phyloP scores from a whole-genome alignment of 2,113 vertebrate genomes.

The Tautogolabrus adspersus region DNA sequence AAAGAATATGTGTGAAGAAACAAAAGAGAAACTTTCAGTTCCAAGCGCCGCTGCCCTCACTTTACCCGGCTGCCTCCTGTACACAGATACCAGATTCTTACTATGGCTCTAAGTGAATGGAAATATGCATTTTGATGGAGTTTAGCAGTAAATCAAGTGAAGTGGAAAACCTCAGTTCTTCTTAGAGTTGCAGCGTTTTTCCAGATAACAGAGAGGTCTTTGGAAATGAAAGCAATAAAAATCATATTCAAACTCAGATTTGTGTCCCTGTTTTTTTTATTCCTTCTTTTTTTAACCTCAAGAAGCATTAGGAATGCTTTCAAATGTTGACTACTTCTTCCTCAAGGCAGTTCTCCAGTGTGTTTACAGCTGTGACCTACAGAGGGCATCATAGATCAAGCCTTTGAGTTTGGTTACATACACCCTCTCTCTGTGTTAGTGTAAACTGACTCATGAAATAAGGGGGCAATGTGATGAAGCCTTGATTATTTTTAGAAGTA shows the following conservation, averaged over 20 bases:
- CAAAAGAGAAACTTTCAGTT: constrained; percentile 74
- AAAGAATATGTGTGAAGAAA: constrained; percentile 66
- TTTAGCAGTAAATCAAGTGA: constrained; percentile 69
- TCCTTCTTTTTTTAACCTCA: background rate
- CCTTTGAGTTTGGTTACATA: constrained; percentile 9
- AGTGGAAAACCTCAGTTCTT: constrained; percentile 63
- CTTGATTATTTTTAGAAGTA: no score
- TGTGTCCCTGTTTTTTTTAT: constrained; percentile 21
- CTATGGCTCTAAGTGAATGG: constrained; percentile 62
- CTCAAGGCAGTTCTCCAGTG: background rate
- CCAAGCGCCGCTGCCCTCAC: constrained; percentile 53
- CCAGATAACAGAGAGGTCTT: constrained; percentile 70
- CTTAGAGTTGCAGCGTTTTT: constrained; percentile 40
- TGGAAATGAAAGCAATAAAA: constrained; percentile 86
- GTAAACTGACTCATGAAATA: no score
- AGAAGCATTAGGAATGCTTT: background rate
- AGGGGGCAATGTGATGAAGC: no score
- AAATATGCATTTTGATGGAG: constrained; percentile 71
- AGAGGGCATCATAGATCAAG: constrained; percentile 71
- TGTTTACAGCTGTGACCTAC: constrained; percentile 54
- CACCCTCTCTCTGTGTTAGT: no score
- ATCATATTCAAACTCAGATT: constrained; percentile 51
- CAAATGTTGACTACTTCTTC: background rate
- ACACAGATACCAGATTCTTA: constrained; percentile 50
- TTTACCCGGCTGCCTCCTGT: constrained; percentile 58